A percentile compares a stretch with the other conserved stretches of the same genome.
Conservation (phyloP, 92 coral and sea anemone genomes). For the Phenganax marumi region DNA sequence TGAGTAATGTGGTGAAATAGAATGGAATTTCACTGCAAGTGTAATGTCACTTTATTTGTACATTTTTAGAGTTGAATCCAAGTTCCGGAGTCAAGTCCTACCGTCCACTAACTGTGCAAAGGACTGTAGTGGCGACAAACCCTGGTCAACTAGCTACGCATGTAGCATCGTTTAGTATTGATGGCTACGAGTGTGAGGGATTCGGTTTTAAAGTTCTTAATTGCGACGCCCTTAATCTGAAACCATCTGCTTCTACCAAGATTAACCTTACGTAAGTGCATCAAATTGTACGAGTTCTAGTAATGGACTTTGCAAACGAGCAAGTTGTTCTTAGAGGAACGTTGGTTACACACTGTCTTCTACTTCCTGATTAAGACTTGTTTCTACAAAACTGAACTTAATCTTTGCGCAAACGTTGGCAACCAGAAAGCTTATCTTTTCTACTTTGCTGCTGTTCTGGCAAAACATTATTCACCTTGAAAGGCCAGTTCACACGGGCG, state of each 20-base stretch:
- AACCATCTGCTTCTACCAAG: slow-evolving; percentile 84
- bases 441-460: no score
- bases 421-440: no score
- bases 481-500: no score
- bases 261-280: slow-evolving; percentile 89
- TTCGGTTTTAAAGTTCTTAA: slow-evolving; percentile 94
- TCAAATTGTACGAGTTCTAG: background rate
- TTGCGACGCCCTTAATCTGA: slow-evolving; percentile 88
- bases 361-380: no score
- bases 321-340: background rate
- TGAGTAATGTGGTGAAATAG: no score
- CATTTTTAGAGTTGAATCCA: slow-evolving; percentile 62
- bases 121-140: slow-evolving; percentile 84
- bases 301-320: background rate
- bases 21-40: background rate
- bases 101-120: slow-evolving; percentile 79
- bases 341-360: no score
- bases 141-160: slow-evolving; percentile 95
- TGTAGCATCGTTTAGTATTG: slow-evolving; percentile 82
- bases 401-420: no score
- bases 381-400: no score
- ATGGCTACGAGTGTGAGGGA: slow-evolving; percentile 96
- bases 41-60: background rate
- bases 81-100: slow-evolving; percentile 65
- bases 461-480: no score